Evolutionary conservation across 2,113 vertebrate genomes (phyloP).

Genomic region (Hemicordylus capensis): DNA sequence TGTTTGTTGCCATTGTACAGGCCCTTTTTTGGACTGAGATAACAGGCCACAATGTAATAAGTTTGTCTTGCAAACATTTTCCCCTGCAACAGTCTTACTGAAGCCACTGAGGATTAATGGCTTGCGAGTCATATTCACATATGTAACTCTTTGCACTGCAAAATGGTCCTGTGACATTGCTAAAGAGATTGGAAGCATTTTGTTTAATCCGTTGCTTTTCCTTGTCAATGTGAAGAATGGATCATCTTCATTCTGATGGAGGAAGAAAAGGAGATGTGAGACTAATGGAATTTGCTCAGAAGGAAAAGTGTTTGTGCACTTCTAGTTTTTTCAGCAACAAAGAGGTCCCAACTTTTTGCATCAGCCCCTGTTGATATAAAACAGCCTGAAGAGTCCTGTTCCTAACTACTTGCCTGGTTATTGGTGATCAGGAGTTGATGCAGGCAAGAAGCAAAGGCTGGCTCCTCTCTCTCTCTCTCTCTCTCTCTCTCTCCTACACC

Average conservation of each 20-base stretch:
- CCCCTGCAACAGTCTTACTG: conserved; percentile 12
- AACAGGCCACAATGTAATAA: not conserved
- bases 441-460: too few relatives aligned
- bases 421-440: too few relatives aligned
- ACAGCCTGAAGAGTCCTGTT: too few relatives aligned
- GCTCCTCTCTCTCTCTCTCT: too few relatives aligned
- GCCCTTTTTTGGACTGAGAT: not conserved
- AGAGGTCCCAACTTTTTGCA: not conserved
- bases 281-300: not conserved
- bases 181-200: conserved; percentile 15
- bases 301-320: conserved; percentile 2
- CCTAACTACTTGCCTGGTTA: too few relatives aligned
- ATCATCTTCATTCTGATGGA: conserved; percentile 51
- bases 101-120: conserved; percentile 10
- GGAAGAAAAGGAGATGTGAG: conserved; percentile 44
- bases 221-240: conserved; percentile 30
- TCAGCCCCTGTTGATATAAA: too few relatives aligned
- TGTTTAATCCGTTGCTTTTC: conserved; percentile 17
- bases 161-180: not conserved
- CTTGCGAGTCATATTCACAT: not conserved
- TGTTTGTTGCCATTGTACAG: too few relatives aligned
- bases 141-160: conserved; percentile 24
- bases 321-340: not conserved
- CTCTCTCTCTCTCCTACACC: too few relatives aligned
- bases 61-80: conserved; percentile 31